Base-by-base conservation (phyloP, 2,797 vertebrate genomes). In the Propithecus deckenii region DNA sequence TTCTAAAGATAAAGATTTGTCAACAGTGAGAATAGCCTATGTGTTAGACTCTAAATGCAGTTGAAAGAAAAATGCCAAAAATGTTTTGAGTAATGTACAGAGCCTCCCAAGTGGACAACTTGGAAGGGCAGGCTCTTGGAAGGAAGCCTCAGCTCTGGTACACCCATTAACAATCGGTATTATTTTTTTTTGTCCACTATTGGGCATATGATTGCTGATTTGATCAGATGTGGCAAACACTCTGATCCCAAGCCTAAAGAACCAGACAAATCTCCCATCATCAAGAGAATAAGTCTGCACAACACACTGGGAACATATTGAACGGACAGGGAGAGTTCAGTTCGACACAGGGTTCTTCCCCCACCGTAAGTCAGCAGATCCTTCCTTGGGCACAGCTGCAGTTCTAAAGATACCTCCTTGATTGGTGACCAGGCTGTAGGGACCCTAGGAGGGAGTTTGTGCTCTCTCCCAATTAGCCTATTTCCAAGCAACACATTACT, bases 31-130 rank as follows among this genome's bases (percentile, higher is more conserved):
- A 74, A 90, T 4, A 79, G 35, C 22, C 67, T 80, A 79, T 22
- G 14, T 43, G 28, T 59, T 28, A 67, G 61, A 92, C 41, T 79
- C 59, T 80, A 91, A 88, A 81, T 48, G 55, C 13, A 52, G 32
- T 7, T 87, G 43, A 93, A 89, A 91, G 72, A 89, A 81, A 96
- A 97, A 86, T 57, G 46, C 23, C 74, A 59, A 71, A 74, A 94
- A 61, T 14, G 18, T 71, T 67, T 55, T 59, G 67, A 90, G 32
- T 50, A 59, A 38, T 4, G 2, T 30, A 23, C 38, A 46, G 8
- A 78, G 50, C 10, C 67, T 76, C 18, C 43, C 59, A 20, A 12
- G 63, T 57, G 10, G 63, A 84, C 46, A 55, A 41, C 2, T 2
- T 17, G 14, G 61, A 95, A 41, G 80, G 55, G 18, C 18, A 12